These are phyloP conservation scores for Muscicapa adusta DNA, from an alignment of 2,113 vertebrate genomes.

Conservation along the genomic window DNA sequence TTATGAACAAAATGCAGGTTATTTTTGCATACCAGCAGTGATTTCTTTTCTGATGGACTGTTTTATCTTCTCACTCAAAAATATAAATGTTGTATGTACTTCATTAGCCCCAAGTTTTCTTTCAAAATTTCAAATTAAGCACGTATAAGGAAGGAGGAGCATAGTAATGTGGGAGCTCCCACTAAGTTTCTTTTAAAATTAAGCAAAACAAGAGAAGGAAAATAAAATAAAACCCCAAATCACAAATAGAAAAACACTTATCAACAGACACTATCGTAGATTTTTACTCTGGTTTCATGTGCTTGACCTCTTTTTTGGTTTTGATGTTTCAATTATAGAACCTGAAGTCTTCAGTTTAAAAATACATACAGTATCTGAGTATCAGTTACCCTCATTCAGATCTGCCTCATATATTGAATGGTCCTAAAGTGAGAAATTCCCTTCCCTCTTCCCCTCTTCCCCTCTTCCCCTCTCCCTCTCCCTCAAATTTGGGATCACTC, in stretches of 20 bases:
- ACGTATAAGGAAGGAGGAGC: neutral
- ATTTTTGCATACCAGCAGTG: neutral
- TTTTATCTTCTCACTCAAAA: neutral
- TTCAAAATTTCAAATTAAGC: neutral
- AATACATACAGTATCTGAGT: neutral
- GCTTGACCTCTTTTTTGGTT: neutral
- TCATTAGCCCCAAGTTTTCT: neutral
- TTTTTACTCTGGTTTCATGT: neutral
- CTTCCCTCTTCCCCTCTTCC: neutral
- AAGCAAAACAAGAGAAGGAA: neutral
- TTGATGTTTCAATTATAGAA: neutral
- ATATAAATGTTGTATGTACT: neutral
- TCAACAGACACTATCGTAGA: neutral
- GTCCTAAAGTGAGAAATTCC: neutral
- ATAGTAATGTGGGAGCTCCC: neutral
- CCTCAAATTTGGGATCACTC: neutral
- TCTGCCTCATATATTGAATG: neutral
- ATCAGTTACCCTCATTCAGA: neutral
- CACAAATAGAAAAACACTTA: neutral
- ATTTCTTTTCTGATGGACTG: slow-evolving; percentile 59
- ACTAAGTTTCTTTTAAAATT: neutral
- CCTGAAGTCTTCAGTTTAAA: neutral
- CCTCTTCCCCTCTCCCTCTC: too few species aligned
- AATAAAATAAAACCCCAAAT: neutral
- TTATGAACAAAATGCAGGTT: neutral